phyloP scores from a whole-genome alignment of 2,113 vertebrate genomes.

The Chaetodon trifascialis region DNA sequence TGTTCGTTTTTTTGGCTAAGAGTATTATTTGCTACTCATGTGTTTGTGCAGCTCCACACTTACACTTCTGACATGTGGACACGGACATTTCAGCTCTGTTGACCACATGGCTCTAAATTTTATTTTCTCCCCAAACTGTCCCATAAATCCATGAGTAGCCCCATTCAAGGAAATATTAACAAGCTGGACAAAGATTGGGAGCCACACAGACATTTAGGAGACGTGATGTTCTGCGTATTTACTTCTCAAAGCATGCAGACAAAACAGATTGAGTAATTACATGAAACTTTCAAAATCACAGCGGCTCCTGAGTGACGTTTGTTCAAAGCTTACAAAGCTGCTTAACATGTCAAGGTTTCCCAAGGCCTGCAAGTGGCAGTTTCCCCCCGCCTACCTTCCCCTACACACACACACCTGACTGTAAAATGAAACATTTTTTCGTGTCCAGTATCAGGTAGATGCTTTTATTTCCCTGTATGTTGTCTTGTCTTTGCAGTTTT shows the following conservation, averaged over 20 bases:
- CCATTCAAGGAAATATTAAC: constrained; percentile 53
- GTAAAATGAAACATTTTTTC: not conserved
- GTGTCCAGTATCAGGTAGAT: not conserved
- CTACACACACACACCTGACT: constrained; percentile 4
- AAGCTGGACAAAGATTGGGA: not conserved
- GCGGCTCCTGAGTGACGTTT: not conserved
- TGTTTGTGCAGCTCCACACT: constrained; percentile 30
- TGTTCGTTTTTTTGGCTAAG: constrained; percentile 1
- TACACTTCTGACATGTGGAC: constrained; percentile 35
- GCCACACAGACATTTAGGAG: not conserved
- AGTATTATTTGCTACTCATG: constrained; percentile 6
- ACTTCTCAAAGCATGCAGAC: not conserved
- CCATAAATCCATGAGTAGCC: constrained; percentile 66
- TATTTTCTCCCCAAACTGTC: constrained; percentile 66
- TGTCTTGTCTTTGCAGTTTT: constrained; percentile 84
- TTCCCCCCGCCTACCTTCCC: no score
- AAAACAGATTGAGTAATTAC: constrained; percentile 44
- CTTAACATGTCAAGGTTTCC: constrained; percentile 14
- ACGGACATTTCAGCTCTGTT: constrained; percentile 45
- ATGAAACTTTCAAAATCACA: not conserved
- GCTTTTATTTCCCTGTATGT: not conserved
- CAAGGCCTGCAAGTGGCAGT: not conserved
- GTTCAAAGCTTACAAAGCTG: constrained; percentile 16
- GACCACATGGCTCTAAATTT: constrained; percentile 57
- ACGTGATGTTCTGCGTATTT: not conserved